Percentiles rank a stretch among this genome's conserved stretches.
Evolutionary conservation across 2,888 invertebrate genomes (phyloP).

Genomic region (Endomychus coccineus): DNA sequence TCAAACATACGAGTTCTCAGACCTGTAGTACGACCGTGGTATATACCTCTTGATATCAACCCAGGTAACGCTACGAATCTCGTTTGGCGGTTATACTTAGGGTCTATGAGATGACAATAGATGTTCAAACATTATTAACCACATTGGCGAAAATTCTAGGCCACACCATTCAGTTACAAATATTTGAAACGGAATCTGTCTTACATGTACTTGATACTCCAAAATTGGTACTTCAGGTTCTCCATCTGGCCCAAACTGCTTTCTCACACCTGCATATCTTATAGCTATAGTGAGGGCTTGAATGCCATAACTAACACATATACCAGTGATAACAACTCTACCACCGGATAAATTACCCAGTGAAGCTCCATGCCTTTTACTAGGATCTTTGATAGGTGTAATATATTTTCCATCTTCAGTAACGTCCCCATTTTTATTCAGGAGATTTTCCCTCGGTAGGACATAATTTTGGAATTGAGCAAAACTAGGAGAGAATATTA

Average conservation of each 20-base stretch:
- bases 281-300: slow-evolving; percentile 77
- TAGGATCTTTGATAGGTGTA: slow-evolving; percentile 72
- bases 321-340: slow-evolving; percentile 65
- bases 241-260: slow-evolving; percentile 77
- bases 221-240: slow-evolving; percentile 73
- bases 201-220: slow-evolving; percentile 84
- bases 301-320: slow-evolving; percentile 55
- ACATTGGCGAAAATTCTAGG: no score
- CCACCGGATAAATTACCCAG: slow-evolving; percentile 78
- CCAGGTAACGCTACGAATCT: no score
- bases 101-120: no score
- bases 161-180: no score
- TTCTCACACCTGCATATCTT: slow-evolving; percentile 77
- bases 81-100: no score
- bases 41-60: no score
- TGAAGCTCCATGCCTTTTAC: slow-evolving; percentile 76
- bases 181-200: no score
- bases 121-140: no score
- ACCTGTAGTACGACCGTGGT: no score
- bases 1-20: no score
- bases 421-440: slow-evolving; percentile 83
- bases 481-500: no score
- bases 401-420: slow-evolving; percentile 75
- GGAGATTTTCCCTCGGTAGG: slow-evolving; percentile 68
- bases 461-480: slow-evolving; percentile 72